Evolutionary conservation across 2,888 invertebrate genomes (phyloP).

Genomic region (Coenonympha glycerion): DNA sequence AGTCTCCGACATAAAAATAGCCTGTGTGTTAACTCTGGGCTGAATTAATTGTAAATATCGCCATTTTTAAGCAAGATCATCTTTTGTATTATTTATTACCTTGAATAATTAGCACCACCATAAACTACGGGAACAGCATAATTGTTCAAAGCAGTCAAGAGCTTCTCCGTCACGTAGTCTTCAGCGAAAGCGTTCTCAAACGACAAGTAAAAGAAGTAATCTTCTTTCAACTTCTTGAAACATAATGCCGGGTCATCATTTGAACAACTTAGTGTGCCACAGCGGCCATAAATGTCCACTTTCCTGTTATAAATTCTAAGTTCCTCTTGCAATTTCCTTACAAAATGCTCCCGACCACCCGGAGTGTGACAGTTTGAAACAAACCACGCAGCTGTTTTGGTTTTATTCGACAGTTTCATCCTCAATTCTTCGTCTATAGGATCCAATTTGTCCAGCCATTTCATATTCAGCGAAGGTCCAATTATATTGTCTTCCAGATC

Average conservation of each 20-base stretch:
- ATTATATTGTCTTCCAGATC: conserved; percentile 27
- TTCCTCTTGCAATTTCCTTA: conserved; percentile 21
- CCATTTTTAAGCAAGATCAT: too few species aligned
- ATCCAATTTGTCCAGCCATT: conserved; percentile 29
- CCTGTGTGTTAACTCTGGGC: too few species aligned
- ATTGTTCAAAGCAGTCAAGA: conserved; percentile 55
- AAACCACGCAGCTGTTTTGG: conserved; percentile 38
- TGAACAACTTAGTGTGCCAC: conserved; percentile 32
- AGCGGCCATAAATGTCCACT: conserved; percentile 35
- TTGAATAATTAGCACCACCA: conserved; percentile 75
- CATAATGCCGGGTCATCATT: conserved; percentile 22
- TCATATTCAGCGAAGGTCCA: conserved; percentile 32
- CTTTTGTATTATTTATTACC: too few species aligned
- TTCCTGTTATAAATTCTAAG: conserved; percentile 25
- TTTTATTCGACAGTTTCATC: conserved; percentile 30
- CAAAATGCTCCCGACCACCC: conserved; percentile 29
- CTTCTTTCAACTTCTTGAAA: conserved; percentile 27
- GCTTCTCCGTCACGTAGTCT: conserved; percentile 41
- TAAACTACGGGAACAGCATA: conserved; percentile 77
- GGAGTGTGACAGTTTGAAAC: conserved; percentile 35
- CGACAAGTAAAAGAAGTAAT: conserved; percentile 39
- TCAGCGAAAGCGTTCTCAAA: conserved; percentile 38
- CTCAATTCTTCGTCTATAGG: conserved; percentile 29
- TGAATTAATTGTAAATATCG: too few species aligned
- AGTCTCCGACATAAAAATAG: too few species aligned